phyloP scores from a whole-genome alignment of 2,113 vertebrate species.

The Reinhardtius hippoglossoides region DNA sequence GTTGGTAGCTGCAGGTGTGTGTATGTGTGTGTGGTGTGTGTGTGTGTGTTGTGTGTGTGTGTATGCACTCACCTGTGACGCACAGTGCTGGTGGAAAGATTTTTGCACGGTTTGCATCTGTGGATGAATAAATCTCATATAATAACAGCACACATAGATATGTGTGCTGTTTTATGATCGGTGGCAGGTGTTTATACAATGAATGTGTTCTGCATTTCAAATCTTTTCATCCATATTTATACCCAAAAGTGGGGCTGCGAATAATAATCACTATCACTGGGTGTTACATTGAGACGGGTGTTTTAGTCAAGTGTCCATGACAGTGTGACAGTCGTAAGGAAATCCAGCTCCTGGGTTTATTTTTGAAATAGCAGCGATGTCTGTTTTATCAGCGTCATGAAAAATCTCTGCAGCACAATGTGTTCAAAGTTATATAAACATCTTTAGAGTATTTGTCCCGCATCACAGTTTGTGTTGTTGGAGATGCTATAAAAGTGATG shows the following conservation, averaged over 20 bases:
- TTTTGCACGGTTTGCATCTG: constrained; percentile 6
- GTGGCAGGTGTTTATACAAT: not conserved
- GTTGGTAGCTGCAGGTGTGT: constrained; percentile 34
- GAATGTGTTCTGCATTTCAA: no score
- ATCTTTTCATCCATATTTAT: no score
- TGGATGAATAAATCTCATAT: constrained; percentile 32
- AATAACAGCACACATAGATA: not conserved
- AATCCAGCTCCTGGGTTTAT: not conserved
- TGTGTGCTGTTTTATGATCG: constrained; percentile 5
- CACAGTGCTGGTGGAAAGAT: constrained; percentile 3
- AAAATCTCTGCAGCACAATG: not conserved
- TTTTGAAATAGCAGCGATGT: not conserved
- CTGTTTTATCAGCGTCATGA: not conserved
- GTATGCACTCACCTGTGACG: constrained; percentile 9
- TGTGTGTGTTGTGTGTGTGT: not conserved
- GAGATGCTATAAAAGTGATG: not conserved
- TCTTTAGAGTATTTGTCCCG: no score
- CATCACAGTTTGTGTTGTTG: not conserved
- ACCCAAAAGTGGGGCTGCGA: no score
- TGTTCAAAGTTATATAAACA: not conserved
- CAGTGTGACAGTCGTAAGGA: no score
- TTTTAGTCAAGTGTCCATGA: no score
- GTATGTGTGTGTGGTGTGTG: constrained; percentile 9
- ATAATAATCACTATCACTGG: no score
- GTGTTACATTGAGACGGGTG: no score